Conservation (phyloP, 2,888 invertebrate species). For the Pammene aurita region DNA sequence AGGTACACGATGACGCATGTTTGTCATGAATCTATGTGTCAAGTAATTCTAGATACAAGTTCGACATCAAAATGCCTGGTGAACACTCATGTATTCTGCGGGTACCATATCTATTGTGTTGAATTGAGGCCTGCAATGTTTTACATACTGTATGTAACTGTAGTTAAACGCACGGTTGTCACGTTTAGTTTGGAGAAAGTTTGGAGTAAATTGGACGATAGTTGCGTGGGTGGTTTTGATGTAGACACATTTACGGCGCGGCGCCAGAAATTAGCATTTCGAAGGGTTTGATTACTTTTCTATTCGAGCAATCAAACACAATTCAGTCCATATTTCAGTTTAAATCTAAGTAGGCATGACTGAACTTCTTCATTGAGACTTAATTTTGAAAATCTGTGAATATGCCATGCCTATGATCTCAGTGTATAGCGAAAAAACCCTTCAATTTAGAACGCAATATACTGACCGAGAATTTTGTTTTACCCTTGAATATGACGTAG, state of each 20-base stretch:
- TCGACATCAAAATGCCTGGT: background rate
- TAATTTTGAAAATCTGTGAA: too few species aligned
- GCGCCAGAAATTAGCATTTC: conserved; percentile 26
- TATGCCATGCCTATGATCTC: too few species aligned
- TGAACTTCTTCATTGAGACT: too few species aligned
- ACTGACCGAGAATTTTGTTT: too few species aligned
- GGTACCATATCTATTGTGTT: conserved; percentile 68
- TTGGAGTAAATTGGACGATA: conserved; percentile 30
- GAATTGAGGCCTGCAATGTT: conserved; percentile 64
- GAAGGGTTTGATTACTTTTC: conserved; percentile 30
- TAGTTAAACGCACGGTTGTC: conserved; percentile 38
- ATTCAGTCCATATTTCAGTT: background rate
- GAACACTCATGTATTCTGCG: conserved; percentile 61
- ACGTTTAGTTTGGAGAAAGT: conserved; percentile 28
- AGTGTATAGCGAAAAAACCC: too few species aligned
- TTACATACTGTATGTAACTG: conserved; percentile 51
- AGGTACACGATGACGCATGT: background rate
- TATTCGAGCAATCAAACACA: conserved; percentile 6
- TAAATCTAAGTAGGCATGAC: background rate
- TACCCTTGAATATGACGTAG: too few species aligned
- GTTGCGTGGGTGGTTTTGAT: conserved; percentile 29
- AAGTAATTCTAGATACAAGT: background rate
- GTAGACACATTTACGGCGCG: conserved; percentile 18
- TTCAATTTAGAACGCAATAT: too few species aligned
- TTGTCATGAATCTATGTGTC: background rate